Conservation (phyloP, 1,140 invertebrate species). For the Hylaeus volcanicus region DNA sequence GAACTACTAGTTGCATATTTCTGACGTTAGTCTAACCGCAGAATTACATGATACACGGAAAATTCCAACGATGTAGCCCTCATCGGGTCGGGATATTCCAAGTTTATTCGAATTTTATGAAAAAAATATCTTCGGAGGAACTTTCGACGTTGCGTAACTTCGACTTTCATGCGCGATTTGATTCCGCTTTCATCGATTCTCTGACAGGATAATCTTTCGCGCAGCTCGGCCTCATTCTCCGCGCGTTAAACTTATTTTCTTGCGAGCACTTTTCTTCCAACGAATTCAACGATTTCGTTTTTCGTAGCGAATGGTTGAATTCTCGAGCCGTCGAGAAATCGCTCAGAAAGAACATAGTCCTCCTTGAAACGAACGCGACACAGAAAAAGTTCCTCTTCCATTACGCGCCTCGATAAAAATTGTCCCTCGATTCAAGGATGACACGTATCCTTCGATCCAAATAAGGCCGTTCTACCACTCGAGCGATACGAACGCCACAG, state of each 20-base stretch:
- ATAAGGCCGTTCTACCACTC: too few species aligned
- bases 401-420: not conserved
- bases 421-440: slow-evolving; percentile 9
- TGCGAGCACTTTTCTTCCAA: not conserved
- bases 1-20: too few species aligned
- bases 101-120: slow-evolving; percentile 3
- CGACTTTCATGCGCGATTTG: slow-evolving; percentile 29
- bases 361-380: slow-evolving; percentile 2
- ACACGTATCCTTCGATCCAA: not conserved
- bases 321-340: too few species aligned
- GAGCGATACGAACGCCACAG: too few species aligned
- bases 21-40: not conserved
- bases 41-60: not conserved
- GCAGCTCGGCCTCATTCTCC: not conserved
- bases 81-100: not conserved
- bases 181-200: slow-evolving; percentile 29
- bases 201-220: not conserved
- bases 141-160: slow-evolving; percentile 37
- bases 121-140: slow-evolving; percentile 1
- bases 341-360: not conserved
- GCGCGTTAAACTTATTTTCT: not conserved
- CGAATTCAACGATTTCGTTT: too few species aligned
- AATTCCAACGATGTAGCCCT: not conserved
- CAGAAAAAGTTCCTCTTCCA: not conserved
- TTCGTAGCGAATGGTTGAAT: too few species aligned